Base-by-base conservation (phyloP, 2,888 invertebrate genomes). In the Monoplex corrugatus region DNA sequence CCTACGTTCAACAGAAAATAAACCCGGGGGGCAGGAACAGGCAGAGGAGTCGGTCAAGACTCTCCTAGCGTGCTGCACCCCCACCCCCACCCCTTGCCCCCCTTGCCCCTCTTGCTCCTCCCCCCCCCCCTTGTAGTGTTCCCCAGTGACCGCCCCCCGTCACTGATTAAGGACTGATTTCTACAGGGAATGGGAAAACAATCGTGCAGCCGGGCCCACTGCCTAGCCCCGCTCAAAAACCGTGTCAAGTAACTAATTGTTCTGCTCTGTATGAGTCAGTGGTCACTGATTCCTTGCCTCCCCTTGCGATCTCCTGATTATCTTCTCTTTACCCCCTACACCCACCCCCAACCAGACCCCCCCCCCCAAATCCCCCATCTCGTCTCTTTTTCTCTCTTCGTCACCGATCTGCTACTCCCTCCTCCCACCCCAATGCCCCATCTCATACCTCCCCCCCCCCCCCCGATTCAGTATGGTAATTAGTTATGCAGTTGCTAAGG, bases 231-330 rank as follows among this genome's bases (percentile, higher is more conserved):
- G 6, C 68, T n/a, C 23, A 13, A 68, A 78, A 8, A 13, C 78
- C 78, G 78, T 78, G 78, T 78, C 78, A 78, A 38, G 78, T 78
- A 40, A 78, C 78, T 78, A 78, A 78, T 78, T 78, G 78, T 40
- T 78, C 16, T 38, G 40, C 78, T 78, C 38, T 78, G 35, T 78
- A 38, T 78, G 78, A 78, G 78, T 78, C 78, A 78, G 38, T 35
- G 68, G 68, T 68, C 68, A 68, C 68, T 68, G 68, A 68, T 68
- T 68, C n/a, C 68, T 19, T 28, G n/a, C n/a, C n/a, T n/a, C n/a
- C n/a, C n/a, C n/a, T n/a, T n/a, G n/a, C n/a, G n/a, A n/a, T n/a
- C n/a, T 68, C n/a, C n/a, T n/a, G 28, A 68, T 68, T 68, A n/a
- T n/a, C n/a, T n/a, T 68, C n/a, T 68, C 68, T n/a, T 68, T 68